These are phyloP conservation scores for Manis crassicaudata DNA, from an alignment of 2,797 vertebrate species.

Conservation along the genomic window DNA sequence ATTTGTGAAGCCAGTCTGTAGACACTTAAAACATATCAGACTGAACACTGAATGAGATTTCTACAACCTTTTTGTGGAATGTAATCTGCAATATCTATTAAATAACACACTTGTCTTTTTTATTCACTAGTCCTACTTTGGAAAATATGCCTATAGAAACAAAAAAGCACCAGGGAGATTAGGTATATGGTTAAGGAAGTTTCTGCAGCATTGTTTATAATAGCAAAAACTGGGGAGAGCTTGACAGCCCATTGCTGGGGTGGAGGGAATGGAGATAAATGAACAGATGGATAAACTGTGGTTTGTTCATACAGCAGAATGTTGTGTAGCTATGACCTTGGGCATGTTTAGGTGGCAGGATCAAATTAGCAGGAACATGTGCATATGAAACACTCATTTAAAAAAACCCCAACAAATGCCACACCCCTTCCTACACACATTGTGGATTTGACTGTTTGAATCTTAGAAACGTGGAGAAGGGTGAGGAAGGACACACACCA, in stretches of 20 bases:
- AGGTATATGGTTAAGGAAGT: background rate
- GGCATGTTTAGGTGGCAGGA: background rate
- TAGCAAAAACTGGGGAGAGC: background rate
- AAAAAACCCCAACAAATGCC: background rate
- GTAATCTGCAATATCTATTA: slow-evolving; percentile 56
- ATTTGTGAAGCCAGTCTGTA: slow-evolving; percentile 63
- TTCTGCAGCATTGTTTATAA: background rate
- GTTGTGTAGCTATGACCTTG: background rate
- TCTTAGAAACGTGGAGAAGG: background rate
- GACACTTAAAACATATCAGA: slow-evolving; percentile 62
- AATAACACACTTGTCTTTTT: slow-evolving; percentile 51
- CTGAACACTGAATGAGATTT: slow-evolving; percentile 59
- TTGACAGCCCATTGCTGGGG: background rate
- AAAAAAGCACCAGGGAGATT: background rate
- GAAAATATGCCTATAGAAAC: slow-evolving; percentile 55
- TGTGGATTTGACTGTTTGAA: background rate
- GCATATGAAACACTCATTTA: background rate
- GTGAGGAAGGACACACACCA: background rate
- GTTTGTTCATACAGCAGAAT: background rate
- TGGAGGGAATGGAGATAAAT: background rate
- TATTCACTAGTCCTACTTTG: slow-evolving; percentile 11
- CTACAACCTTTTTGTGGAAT: slow-evolving; percentile 42
- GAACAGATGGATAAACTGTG: background rate
- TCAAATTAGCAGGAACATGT: background rate
- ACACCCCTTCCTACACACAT: background rate